phyloP scores from a whole-genome alignment of 2,797 vertebrate species.

The Masticophis lateralis region DNA sequence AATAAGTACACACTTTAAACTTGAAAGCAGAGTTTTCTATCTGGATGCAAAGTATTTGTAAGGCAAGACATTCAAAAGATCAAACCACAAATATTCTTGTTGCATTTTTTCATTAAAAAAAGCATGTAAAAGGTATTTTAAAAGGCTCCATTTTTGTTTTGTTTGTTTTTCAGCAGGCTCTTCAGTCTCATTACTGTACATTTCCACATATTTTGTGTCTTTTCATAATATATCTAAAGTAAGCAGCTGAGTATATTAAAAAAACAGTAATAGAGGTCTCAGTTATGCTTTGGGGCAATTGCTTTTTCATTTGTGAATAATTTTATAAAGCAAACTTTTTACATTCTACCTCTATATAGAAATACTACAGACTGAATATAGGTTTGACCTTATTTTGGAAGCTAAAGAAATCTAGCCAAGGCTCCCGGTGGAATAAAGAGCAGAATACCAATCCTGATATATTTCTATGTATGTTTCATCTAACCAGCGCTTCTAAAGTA shows the following conservation, averaged over 20 bases:
- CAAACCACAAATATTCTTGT: conserved; percentile 18
- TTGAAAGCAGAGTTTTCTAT: background rate
- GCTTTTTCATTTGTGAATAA: background rate
- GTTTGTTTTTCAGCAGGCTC: background rate
- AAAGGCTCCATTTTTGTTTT: background rate
- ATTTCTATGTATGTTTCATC: background rate
- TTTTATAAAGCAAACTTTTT: background rate
- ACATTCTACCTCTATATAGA: background rate
- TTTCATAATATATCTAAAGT: background rate
- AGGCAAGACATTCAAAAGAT: conserved; percentile 20
- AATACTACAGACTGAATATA: background rate
- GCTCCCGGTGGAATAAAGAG: background rate
- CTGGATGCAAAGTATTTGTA: conserved; percentile 4
- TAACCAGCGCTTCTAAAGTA: background rate
- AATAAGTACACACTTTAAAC: background rate
- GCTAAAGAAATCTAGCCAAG: background rate
- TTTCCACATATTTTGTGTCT: background rate
- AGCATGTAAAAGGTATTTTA: background rate
- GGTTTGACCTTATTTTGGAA: background rate
- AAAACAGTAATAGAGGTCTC: background rate
- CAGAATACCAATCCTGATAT: background rate
- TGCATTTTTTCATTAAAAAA: background rate
- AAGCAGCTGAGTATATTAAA: background rate
- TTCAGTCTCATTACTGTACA: background rate
- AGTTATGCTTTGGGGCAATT: background rate